phyloP scores from a whole-genome alignment of 1,140 invertebrate genomes.

The Cherax destructor region DNA sequence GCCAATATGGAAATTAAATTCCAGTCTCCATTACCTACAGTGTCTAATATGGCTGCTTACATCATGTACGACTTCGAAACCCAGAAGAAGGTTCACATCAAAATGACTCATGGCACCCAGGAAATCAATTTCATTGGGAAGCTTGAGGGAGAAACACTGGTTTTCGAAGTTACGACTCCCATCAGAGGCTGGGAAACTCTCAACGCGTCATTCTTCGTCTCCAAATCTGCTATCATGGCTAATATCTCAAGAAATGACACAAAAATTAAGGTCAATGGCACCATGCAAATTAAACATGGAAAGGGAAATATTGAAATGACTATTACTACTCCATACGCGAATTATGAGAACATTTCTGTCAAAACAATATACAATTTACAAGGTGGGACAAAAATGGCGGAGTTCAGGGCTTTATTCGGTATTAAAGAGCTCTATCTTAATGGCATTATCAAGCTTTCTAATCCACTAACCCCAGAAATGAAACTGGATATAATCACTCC shows the following conservation, averaged over 20 bases:
- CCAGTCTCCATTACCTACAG: slow-evolving; percentile 30
- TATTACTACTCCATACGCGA: slow-evolving; percentile 19
- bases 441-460: slow-evolving; percentile 5
- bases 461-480: slow-evolving; percentile 45
- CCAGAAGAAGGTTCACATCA: background rate
- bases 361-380: slow-evolving; percentile 21
- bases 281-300: slow-evolving; percentile 5
- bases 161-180: slow-evolving; percentile 35
- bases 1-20: slow-evolving; percentile 21
- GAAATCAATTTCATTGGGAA: slow-evolving; percentile 32
- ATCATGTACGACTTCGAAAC: slow-evolving; percentile 25
- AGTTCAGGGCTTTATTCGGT: slow-evolving; percentile 30
- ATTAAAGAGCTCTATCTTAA: slow-evolving; percentile 17
- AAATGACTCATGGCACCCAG: slow-evolving; percentile 6
- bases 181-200: slow-evolving; percentile 44
- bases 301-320: slow-evolving; percentile 41
- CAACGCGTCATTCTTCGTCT: slow-evolving; percentile 41
- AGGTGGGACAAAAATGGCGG: slow-evolving; percentile 7
- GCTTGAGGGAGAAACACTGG: slow-evolving; percentile 26
- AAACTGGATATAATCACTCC: slow-evolving; percentile 47
- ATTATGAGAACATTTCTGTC: slow-evolving; percentile 9
- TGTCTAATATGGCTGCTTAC: slow-evolving; percentile 19
- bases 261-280: slow-evolving; percentile 45
- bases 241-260: slow-evolving; percentile 16
- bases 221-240: slow-evolving; percentile 30